Evolutionary conservation across 1,140 invertebrate species (phyloP).

Genomic region (Microplitis mediator): DNA sequence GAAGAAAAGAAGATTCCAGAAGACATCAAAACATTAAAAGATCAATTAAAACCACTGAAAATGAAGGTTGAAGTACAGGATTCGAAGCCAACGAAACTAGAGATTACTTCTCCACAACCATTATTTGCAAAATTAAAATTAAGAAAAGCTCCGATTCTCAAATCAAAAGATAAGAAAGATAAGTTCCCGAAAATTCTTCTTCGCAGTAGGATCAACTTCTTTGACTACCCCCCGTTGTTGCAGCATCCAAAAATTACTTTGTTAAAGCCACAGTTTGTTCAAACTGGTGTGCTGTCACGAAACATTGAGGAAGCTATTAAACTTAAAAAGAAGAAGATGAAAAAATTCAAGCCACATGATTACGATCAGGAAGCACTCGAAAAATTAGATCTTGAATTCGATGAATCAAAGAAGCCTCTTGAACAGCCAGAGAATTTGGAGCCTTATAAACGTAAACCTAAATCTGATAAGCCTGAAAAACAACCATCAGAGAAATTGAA

Average conservation of each 20-base stretch:
- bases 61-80: conserved; percentile 58
- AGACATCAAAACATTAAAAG: conserved; percentile 49
- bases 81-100: conserved; percentile 56
- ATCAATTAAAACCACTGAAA: conserved; percentile 54
- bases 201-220: conserved; percentile 67
- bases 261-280: conserved; percentile 63
- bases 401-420: conserved; percentile 65
- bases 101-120: conserved; percentile 53
- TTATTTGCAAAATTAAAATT: conserved; percentile 69
- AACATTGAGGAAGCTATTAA: conserved; percentile 72
- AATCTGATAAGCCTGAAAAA: conserved; percentile 28
- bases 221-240: conserved; percentile 67
- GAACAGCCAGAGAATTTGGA: conserved; percentile 33
- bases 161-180: conserved; percentile 61
- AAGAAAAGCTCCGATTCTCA: conserved; percentile 64
- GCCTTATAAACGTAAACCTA: conserved; percentile 40
- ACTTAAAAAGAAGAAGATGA: conserved; percentile 66
- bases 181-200: conserved; percentile 69
- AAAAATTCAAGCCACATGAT: conserved; percentile 57
- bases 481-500: conserved; percentile 46
- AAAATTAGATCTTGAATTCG: conserved; percentile 64
- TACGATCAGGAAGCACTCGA: conserved; percentile 60
- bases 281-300: conserved; percentile 71
- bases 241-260: conserved; percentile 60
- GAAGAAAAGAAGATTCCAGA: conserved; percentile 43